These are phyloP conservation scores for Manduca sexta DNA, from an alignment of 1,140 invertebrate genomes.

Conservation along the genomic window DNA sequence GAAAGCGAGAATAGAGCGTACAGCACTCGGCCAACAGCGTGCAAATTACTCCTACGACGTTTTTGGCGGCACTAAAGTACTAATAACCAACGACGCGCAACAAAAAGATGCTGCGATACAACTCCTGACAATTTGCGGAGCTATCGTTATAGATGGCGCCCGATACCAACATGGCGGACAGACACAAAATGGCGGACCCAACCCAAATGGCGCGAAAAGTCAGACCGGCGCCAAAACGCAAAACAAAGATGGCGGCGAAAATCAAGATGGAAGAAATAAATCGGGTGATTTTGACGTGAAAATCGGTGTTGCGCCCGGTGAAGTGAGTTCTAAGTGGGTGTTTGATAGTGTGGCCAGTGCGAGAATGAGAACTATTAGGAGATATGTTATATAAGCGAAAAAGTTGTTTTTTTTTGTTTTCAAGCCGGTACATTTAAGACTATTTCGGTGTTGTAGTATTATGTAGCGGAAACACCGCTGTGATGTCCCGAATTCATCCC, in stretches of 20 bases:
- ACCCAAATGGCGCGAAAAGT: not conserved
- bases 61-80: conserved; percentile 39
- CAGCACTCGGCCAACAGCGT: conserved; percentile 26
- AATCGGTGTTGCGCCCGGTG: conserved; percentile 26
- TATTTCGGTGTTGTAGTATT: too few species aligned
- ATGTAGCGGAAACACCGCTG: too few species aligned
- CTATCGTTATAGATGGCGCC: conserved; percentile 13
- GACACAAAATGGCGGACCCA: conserved; percentile 6
- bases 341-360: conserved; percentile 53
- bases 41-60: conserved; percentile 47
- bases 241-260: conserved; percentile 12
- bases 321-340: conserved; percentile 52
- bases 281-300: conserved; percentile 25
- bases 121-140: conserved; percentile 47
- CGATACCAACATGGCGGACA: conserved; percentile 21
- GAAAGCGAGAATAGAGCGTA: conserved; percentile 52
- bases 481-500: too few species aligned
- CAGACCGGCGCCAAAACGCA: too few species aligned
- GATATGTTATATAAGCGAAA: conserved; percentile 32
- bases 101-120: conserved; percentile 34
- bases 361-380: conserved; percentile 43
- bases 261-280: conserved; percentile 20
- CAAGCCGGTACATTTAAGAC: too few species aligned
- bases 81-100: conserved; percentile 24
- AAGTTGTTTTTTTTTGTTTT: too few species aligned